Conservation (phyloP, 2,888 invertebrate species). For the Bellardia bayeri region DNA sequence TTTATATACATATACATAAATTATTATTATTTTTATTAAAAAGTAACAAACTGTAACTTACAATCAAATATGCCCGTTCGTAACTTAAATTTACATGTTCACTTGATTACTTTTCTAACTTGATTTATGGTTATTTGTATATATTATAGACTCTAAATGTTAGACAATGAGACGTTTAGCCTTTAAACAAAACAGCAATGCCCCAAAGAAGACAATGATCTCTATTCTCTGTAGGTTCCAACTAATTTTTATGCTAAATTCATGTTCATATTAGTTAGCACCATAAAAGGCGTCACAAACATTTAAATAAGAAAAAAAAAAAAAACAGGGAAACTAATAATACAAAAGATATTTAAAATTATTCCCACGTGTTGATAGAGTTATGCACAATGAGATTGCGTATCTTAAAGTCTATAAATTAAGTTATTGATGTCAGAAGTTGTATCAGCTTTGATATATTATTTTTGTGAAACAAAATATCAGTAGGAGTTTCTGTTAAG, state of each 20-base stretch:
- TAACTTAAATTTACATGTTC: not conserved
- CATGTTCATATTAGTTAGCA: conserved; percentile 11
- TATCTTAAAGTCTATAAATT: conserved; percentile 28
- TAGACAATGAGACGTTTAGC: conserved; percentile 19
- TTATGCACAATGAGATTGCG: not conserved
- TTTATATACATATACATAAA: too few relatives aligned
- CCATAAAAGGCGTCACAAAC: conserved; percentile 58
- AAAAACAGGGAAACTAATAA: not conserved
- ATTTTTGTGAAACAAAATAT: conserved; percentile 16
- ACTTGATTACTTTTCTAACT: not conserved
- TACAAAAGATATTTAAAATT: conserved; percentile 43
- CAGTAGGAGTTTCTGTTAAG: conserved; percentile 60
- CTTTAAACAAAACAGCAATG: not conserved
- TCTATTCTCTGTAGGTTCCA: conserved; percentile 28
- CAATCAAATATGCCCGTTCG: not conserved
- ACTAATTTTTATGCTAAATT: conserved; percentile 21
- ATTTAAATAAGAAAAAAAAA: conserved; percentile 12
- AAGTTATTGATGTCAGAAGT: conserved; percentile 28
- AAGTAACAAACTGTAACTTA: not conserved
- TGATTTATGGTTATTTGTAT: conserved; percentile 53
- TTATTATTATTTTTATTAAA: not conserved
- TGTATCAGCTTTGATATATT: conserved; percentile 1
- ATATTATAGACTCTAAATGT: conserved; percentile 40
- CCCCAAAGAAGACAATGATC: not conserved
- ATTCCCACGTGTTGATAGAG: conserved; percentile 55